Evolutionary conservation across 2,797 vertebrate species (phyloP), one percentile per base, ranked within the genome.

Genomic region (Helarctos malayanus): DNA sequence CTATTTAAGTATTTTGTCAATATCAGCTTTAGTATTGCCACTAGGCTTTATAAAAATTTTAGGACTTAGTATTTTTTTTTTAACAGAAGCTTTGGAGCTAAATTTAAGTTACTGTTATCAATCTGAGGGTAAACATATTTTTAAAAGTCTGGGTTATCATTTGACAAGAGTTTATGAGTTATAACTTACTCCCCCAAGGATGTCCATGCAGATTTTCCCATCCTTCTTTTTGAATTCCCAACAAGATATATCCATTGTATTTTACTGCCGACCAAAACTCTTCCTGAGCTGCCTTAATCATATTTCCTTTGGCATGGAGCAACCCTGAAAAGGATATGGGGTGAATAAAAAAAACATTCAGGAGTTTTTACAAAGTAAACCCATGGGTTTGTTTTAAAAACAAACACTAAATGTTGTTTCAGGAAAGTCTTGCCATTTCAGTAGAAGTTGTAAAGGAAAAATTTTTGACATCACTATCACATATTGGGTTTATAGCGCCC

Each of bases 301-400:
- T 97, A 96, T 98, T 98, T 98, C 89, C 80, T 97, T 98, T 97
- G 98, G 92, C 97, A 97, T 61, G 54, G 35, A 97, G 65, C 54
- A 98, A 95, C 69, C 61, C 95, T 97, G 82, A 97, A 98, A 97
- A 76, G 85, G 84, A 98, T 98, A 97, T 85, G 90, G 95, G 59
- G 57, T 54, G 65, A 98, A 97, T 94, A 95, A 88, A 98, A 98
- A 98, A 98, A 97, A 85, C 89, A 97, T 91, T 97, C 83, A 97
- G 73, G 95, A 97, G 59, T 78, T 98, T 98, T 98, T 97, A 96
- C 92, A 96, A 97, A 94, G 93, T 97, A 94, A 97, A 98, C 84
- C 59, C 94, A 54, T 8, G 93, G 61, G 59, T 94, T 98, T 98
- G 96, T 97, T 98, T 98, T 93, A 93, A 98, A 98, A 94, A 97